These are phyloP conservation scores for Spongilla lacustris DNA, from an alignment of 37 sponge, comb jelly and placozoan genomes.

Conservation along the genomic window DNA sequence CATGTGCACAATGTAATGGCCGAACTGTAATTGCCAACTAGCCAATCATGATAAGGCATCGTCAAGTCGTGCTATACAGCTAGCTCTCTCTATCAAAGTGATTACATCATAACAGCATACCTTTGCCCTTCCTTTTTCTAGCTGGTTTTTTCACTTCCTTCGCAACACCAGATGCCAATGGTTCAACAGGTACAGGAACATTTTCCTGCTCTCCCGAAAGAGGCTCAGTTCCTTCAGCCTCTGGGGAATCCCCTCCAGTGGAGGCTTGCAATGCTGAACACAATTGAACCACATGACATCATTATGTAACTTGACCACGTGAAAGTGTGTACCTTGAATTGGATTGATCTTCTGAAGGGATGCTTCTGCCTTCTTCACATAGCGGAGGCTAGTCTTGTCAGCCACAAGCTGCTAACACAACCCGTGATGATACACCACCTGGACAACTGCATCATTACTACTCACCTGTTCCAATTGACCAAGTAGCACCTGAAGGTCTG, in stretches of 20 bases:
- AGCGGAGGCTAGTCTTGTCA: conserved; percentile 47
- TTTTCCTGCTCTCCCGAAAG: too few relatives aligned
- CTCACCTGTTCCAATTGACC: neutral
- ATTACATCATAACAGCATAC: too few relatives aligned
- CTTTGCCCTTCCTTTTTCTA: too few relatives aligned
- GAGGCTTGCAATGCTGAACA: neutral
- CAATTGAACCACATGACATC: neutral
- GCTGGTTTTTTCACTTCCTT: too few relatives aligned
- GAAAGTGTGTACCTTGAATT: neutral
- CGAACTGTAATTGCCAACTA: too few relatives aligned
- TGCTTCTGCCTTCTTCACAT: conserved; percentile 43
- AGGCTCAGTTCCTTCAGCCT: too few relatives aligned
- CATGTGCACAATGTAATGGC: too few relatives aligned
- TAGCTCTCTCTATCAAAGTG: too few relatives aligned
- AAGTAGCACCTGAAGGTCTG: neutral
- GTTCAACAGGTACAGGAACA: neutral
- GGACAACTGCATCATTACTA: neutral
- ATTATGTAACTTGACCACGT: neutral
- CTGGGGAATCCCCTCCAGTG: too few relatives aligned
- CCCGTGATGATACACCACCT: neutral
- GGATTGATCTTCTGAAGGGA: conserved; percentile 23
- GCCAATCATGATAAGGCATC: too few relatives aligned
- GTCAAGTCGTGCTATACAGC: neutral
- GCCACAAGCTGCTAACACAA: conserved; percentile 9
- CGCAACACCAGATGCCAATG: too few relatives aligned